Conservation (phyloP, 2,888 invertebrate genomes). For the Mycalesis mineus region DNA sequence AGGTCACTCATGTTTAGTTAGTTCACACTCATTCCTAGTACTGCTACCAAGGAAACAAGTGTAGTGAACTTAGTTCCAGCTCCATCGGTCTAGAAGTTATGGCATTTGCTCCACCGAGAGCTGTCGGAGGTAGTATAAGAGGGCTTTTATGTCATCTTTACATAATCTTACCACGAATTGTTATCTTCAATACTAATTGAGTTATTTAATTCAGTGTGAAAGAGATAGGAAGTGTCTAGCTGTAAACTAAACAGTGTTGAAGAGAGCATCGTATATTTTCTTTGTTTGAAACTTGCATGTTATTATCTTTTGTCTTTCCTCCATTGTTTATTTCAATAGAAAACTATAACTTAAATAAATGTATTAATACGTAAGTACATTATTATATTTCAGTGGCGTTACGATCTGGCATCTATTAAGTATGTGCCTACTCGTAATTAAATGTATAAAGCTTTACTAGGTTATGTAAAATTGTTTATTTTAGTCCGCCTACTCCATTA, state of each 20-base stretch:
- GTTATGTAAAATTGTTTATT: too few species aligned
- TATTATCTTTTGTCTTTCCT: too few species aligned
- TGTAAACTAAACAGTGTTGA: background rate
- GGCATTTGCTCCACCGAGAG: constrained; percentile 51
- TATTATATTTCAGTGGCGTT: too few species aligned
- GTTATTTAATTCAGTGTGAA: background rate
- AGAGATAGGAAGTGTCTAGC: background rate
- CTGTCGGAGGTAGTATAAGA: constrained; percentile 20
- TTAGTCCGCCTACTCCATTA: too few species aligned
- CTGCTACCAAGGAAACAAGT: constrained; percentile 27
- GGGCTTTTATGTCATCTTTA: background rate
- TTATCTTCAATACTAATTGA: background rate
- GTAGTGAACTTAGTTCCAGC: constrained; percentile 2
- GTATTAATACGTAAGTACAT: too few species aligned
- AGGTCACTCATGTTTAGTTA: constrained; percentile 70
- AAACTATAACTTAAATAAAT: too few species aligned
- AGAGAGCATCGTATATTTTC: background rate
- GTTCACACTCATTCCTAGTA: constrained; percentile 35
- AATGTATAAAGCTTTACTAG: too few species aligned
- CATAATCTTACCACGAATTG: background rate
- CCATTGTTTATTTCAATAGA: too few species aligned
- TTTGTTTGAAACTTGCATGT: background rate
- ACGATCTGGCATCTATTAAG: too few species aligned
- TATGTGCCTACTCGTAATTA: too few species aligned
- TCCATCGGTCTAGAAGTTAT: constrained; percentile 34